Conservation (phyloP, 2,888 invertebrate species). For the Leptopilina syphax region DNA sequence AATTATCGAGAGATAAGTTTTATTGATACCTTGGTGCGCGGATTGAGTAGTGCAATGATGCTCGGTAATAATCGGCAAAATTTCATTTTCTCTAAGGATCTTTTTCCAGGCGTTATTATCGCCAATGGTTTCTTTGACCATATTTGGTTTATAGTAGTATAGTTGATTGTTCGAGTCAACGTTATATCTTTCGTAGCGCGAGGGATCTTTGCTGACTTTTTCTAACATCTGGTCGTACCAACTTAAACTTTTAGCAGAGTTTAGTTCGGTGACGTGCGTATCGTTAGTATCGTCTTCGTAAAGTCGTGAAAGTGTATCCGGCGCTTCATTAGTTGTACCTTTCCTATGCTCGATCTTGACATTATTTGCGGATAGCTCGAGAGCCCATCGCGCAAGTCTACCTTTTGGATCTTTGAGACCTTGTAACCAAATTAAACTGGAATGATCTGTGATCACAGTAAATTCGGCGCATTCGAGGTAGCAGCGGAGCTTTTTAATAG, state of each 20-base stretch:
- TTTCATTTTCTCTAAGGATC: no score
- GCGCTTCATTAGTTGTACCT: not conserved
- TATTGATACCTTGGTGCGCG: no score
- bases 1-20: no score
- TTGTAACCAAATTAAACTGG: conserved; percentile 54
- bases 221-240: conserved; percentile 10
- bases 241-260: no score
- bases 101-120: no score
- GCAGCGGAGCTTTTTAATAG: no score
- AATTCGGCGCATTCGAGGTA: conserved; percentile 37
- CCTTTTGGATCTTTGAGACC: conserved; percentile 55
- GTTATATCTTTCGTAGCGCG: not conserved
- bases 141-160: not conserved
- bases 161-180: not conserved
- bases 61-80: no score
- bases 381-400: conserved; percentile 55
- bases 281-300: not conserved
- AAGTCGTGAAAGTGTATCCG: not conserved
- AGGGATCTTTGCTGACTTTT: not conserved
- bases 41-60: no score
- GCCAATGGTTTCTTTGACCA: not conserved
- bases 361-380: not conserved
- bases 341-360: conserved; percentile 1
- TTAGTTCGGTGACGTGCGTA: no score
- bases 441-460: conserved; percentile 56